Conservation (phyloP, 2,888 invertebrate genomes). For the Mythimna albipuncta region DNA sequence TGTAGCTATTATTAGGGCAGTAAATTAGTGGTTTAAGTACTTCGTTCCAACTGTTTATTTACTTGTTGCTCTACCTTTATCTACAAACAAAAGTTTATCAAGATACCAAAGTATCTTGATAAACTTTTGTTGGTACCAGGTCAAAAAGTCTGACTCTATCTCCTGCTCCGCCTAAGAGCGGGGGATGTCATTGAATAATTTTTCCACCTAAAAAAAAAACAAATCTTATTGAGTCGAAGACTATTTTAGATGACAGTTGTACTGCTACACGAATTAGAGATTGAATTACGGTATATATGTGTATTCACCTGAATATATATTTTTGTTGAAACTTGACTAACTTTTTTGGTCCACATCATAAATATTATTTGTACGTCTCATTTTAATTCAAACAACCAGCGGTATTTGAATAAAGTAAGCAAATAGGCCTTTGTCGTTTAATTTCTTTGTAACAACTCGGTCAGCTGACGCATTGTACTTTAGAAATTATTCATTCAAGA, state of each 20-base stretch:
- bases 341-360: not conserved
- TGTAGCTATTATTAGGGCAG: constrained; percentile 39
- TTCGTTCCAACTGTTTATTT: constrained; percentile 25
- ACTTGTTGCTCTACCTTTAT: not conserved
- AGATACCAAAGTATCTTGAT: too few species aligned
- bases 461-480: constrained; percentile 18
- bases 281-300: too few species aligned
- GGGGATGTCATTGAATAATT: too few species aligned
- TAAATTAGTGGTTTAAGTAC: constrained; percentile 34
- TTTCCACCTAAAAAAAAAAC: too few species aligned
- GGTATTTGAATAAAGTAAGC: constrained; percentile 1
- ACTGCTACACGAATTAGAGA: too few species aligned
- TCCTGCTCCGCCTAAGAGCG: too few species aligned
- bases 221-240: not conserved
- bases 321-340: not conserved
- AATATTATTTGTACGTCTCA: not conserved
- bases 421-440: constrained; percentile 11
- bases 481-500: constrained; percentile 1
- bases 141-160: too few species aligned
- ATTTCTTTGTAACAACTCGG: constrained; percentile 16
- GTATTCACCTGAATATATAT: not conserved
- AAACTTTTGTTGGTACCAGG: constrained; percentile 5
- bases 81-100: too few species aligned
- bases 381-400: not conserved
- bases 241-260: too few species aligned